Percentiles rank a stretch among this genome's conserved stretches.
phyloP scores from a whole-genome alignment of 2,113 vertebrate genomes.

The Tachuris rubrigastra region DNA sequence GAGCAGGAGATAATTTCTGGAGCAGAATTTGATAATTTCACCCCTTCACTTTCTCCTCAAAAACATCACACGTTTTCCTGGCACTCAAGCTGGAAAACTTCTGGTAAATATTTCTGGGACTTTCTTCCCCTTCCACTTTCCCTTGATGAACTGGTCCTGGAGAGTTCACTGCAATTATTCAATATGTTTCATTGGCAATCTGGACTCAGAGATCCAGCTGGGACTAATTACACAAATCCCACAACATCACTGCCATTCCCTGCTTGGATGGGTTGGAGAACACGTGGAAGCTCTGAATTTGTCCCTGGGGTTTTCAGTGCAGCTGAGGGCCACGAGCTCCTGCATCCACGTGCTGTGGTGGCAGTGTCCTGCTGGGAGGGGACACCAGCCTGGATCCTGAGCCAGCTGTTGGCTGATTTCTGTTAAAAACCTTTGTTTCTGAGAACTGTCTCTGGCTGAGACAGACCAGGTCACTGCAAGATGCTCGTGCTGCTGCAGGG shows the following conservation, averaged over 20 bases:
- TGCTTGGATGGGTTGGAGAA: not conserved
- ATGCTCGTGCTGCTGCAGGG: not conserved
- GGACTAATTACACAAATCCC: not conserved
- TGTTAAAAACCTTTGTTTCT: not conserved
- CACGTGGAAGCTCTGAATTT: not conserved
- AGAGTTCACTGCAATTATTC: not conserved
- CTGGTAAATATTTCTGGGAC: not conserved
- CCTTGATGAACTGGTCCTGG: not conserved
- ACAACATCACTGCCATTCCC: not conserved
- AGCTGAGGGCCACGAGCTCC: rapidly evolving
- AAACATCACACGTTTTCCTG: not conserved
- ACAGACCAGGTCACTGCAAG: not conserved
- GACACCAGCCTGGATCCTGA: not conserved
- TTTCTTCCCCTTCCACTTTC: not conserved
- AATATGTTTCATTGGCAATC: not conserved
- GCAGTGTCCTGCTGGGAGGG: not conserved
- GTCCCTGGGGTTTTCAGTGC: not conserved
- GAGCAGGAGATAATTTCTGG: not conserved
- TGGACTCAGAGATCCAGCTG: not conserved
- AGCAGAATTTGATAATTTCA: not conserved
- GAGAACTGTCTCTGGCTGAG: not conserved
- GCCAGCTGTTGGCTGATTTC: not conserved
- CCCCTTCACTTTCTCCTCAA: not conserved
- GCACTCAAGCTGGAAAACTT: not conserved
- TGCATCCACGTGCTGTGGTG: too few relatives aligned